Base-by-base conservation (phyloP, 2,113 vertebrate genomes). In the Pungitius pungitius region DNA sequence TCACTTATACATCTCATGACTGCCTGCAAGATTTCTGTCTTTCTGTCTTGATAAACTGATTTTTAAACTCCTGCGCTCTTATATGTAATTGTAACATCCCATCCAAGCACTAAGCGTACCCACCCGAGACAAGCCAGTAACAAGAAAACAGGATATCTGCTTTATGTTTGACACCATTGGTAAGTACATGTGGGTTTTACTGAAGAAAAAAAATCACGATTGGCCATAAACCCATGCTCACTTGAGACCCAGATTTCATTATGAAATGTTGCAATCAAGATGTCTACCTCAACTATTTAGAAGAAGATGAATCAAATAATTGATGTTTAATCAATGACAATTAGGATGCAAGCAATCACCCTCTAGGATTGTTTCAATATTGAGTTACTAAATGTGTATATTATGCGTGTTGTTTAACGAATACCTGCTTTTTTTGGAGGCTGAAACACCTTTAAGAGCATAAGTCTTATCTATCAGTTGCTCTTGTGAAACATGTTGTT, bases 61-160 rank as follows among this genome's bases (percentile, higher is more conserved):
- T n/a, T n/a, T n/a, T n/a, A n/a, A n/a, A n/a, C n/a, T n/a, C n/a
- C n/a, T n/a, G n/a, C 37, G 54, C 37, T 43, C 33, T 58, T 51
- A 18, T 49, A 37, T 47, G 61, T 26, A 35, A 64, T 69, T 64
- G 55, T 2, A 51, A 27, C 15, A 15, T 22, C 10, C 45, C n/a
- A 14, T 62, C 22, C 12, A 30, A 15, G 13, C 57, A 35, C 56
- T 35, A 20, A 54, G 42, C 12, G 55, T 64, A 8, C 63, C 62
- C 66, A 3, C 62, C 81, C 14, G 51, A 8, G 22, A 61, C 5
- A 40, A 39, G 80, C 69, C 74, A 81, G 73, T 51, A 59, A 70
- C 75, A 73, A 54, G 69, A 74, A 78, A 70, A 79, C 51, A 55
- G 43, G 42, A 42, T 14, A 76, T 72, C 87, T 85, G 87, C 26